Percentiles rank a stretch among this genome's conserved stretches.
Conservation (phyloP, 2,113 vertebrate species). For the Damaliscus lunatus region DNA sequence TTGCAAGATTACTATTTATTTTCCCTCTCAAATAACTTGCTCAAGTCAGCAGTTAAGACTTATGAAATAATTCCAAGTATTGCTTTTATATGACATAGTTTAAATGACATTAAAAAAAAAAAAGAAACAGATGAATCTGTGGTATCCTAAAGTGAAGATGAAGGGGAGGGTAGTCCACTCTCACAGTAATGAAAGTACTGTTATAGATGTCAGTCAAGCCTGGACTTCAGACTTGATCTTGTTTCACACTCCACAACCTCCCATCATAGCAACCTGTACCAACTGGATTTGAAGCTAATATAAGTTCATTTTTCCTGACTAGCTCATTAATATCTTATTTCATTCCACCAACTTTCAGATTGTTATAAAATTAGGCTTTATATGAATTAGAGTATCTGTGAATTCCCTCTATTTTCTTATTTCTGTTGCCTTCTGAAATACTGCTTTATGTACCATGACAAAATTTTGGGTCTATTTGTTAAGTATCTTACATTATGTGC, state of each 20-base stretch:
- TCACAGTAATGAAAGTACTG: neutral
- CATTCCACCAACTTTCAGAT: neutral
- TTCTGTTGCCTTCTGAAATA: neutral
- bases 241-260: neutral
- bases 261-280: neutral
- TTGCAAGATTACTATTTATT: neutral
- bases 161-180: accelerated
- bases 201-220: neutral
- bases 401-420: neutral
- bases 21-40: neutral
- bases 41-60: neutral
- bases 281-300: neutral
- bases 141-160: neutral
- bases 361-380: neutral
- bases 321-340: neutral
- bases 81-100: neutral
- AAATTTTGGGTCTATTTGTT: neutral
- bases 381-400: neutral
- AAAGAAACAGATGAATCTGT: neutral
- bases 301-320: neutral
- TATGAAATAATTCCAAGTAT: neutral
- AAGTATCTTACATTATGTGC: neutral
- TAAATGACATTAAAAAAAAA: neutral
- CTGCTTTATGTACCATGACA: neutral
- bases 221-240: neutral